Evolutionary conservation across 2,797 vertebrate species (phyloP), one percentile per base, ranked within the genome.

Genomic region (Fistularia tabacaria): DNA sequence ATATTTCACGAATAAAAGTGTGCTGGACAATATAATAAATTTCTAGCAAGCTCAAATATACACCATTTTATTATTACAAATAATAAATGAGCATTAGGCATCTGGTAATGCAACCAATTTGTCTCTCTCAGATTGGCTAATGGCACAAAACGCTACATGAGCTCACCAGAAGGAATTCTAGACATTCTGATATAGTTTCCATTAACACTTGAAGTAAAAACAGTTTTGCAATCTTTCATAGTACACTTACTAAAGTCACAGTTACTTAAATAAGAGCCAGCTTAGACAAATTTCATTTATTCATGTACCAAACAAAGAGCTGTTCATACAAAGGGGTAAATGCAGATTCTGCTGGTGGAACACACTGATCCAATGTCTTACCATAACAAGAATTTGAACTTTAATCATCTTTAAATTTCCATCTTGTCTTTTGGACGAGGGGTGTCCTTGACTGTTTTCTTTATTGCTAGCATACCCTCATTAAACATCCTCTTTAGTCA

Each of bases 11-110:
- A 51, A 36, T 45, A 83, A 71, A 36, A 9, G 50, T 49, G 57
- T 10, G 38, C 61, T 64, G 71, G 73, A 74, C 68, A 72, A 79
- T 70, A 47, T 73, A 79, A 86, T 89, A 73, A 85, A 85, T 86
- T 43, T 87, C 73, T 70, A 79, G 58, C 68, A 57, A 70, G 71
- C 61, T 65, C 79, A 83, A 83, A 81, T 74, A 77, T 51, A 64
- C 69, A 75, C 64, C 80, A 79, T 80, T 85, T 86, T 74, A 83
- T 89, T 88, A 87, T 81, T 73, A 66, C 76, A 81, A 85, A 88
- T 89, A 90, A 90, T 85, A 85, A 86, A 89, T 90, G 75, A 90
- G 82, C 74, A 85, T 88, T 83, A 81, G 82, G 81, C 64, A 41
- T 74, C 72, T 68, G 69, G 75, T 90, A 91, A 91, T 90, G 83